These are phyloP conservation scores for Nineta flava DNA, from an alignment of 2,888 invertebrate species.

Conservation along the genomic window DNA sequence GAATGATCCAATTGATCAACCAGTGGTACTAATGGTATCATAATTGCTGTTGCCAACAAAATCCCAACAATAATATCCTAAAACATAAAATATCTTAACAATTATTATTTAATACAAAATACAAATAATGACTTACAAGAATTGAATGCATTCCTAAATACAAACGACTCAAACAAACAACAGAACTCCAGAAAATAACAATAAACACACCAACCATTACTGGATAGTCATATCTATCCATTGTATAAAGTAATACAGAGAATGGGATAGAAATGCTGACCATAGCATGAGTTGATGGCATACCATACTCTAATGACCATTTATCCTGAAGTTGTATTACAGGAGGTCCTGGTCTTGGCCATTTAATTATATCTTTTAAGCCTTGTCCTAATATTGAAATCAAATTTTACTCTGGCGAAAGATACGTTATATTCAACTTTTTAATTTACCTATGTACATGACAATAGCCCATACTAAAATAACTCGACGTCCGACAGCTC, in stretches of 20 bases:
- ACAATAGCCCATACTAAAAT: constrained; percentile 67
- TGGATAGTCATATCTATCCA: constrained; percentile 62
- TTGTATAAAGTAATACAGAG: constrained; percentile 64
- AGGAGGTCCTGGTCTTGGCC: constrained; percentile 77
- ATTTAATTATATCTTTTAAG: constrained; percentile 71
- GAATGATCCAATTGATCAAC: constrained; percentile 59
- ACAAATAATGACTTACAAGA: constrained; percentile 39
- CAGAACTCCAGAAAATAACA: constrained; percentile 50
- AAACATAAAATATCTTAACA: constrained; percentile 19
- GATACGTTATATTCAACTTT: not conserved
- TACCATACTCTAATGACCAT: constrained; percentile 85
- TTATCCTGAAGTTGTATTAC: constrained; percentile 70
- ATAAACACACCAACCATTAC: constrained; percentile 37
- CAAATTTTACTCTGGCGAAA: not conserved
- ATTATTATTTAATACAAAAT: not conserved
- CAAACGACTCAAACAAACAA: constrained; percentile 71
- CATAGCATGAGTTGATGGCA: constrained; percentile 93
- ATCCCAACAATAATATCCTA: constrained; percentile 76
- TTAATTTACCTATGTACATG: constrained; percentile 61
- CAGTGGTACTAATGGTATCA: constrained; percentile 56
- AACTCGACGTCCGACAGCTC: constrained; percentile 67
- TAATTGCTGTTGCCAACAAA: constrained; percentile 44
- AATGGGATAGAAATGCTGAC: constrained; percentile 78
- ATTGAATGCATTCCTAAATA: constrained; percentile 91
- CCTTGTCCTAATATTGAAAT: constrained; percentile 48